phyloP scores from a whole-genome alignment of 1,140 invertebrate genomes.

The Drosophila varians region DNA sequence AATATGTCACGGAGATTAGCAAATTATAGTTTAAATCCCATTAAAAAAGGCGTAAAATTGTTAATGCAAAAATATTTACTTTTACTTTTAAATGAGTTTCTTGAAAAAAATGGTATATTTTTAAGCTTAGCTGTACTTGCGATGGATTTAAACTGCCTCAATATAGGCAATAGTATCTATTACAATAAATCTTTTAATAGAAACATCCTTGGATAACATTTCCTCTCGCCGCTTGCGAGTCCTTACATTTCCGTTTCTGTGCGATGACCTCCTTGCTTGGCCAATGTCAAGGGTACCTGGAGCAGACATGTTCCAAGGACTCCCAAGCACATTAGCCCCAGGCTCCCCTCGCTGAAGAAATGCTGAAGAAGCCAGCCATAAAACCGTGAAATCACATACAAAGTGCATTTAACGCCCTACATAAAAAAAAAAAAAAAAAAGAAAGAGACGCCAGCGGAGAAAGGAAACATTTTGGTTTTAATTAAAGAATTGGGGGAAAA shows the following conservation, averaged over 20 bases:
- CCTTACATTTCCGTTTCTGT: slow-evolving; percentile 11
- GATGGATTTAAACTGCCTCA: too few relatives aligned
- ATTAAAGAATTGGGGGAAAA: slow-evolving; percentile 59
- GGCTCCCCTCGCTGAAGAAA: slow-evolving; percentile 20
- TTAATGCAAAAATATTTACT: too few relatives aligned
- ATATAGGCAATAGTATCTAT: too few relatives aligned
- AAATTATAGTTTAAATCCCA: too few relatives aligned
- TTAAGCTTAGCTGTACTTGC: too few relatives aligned
- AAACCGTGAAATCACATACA: slow-evolving; percentile 79
- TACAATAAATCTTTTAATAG: too few relatives aligned
- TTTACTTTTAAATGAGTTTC: too few relatives aligned
- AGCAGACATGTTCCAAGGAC: slow-evolving; percentile 30
- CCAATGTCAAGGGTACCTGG: slow-evolving; percentile 52
- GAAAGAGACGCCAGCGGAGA: slow-evolving; percentile 12
- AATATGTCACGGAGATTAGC: too few relatives aligned
- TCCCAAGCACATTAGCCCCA: slow-evolving; percentile 35
- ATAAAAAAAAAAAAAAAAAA: slow-evolving; percentile 25
- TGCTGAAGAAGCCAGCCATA: slow-evolving; percentile 46
- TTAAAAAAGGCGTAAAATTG: too few relatives aligned
- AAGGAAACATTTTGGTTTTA: slow-evolving; percentile 73
- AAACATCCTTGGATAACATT: background rate
- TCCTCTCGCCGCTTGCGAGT: background rate
- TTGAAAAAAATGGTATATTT: too few relatives aligned
- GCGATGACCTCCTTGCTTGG: slow-evolving; percentile 47
- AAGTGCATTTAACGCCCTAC: slow-evolving; percentile 69